phyloP scores from a whole-genome alignment of 2,113 vertebrate genomes.

The Crotalus tigris region DNA sequence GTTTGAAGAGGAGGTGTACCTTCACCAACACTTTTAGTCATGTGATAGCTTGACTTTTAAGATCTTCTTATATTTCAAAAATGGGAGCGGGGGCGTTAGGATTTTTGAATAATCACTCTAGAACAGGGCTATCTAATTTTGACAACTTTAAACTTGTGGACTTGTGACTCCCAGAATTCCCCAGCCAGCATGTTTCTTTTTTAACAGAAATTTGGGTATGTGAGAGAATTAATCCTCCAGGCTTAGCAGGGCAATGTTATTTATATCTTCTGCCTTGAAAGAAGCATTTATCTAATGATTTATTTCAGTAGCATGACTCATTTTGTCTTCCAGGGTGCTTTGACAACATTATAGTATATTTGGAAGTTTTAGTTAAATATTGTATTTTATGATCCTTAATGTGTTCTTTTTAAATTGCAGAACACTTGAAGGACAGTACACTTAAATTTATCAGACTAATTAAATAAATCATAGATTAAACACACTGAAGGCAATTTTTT shows the following conservation, averaged over 20 bases:
- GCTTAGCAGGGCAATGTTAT: neutral
- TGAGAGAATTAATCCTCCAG: neutral
- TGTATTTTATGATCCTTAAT: neutral
- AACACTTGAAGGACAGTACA: neutral
- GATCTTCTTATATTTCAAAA: neutral
- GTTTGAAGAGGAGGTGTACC: neutral
- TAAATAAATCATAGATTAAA: neutral
- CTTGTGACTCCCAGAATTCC: neutral
- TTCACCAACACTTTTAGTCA: neutral
- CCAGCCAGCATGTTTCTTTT: neutral
- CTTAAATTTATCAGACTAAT: neutral
- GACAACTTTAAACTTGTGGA: neutral
- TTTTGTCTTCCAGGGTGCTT: neutral
- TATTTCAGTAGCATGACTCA: neutral
- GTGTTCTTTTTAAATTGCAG: neutral
- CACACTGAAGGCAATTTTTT: neutral
- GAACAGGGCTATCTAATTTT: neutral
- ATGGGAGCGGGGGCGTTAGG: neutral
- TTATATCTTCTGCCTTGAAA: neutral
- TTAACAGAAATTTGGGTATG: neutral
- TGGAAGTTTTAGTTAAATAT: neutral
- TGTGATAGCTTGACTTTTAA: neutral
- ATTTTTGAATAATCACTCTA: neutral
- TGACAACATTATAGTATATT: neutral
- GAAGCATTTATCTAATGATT: neutral